Conservation (phyloP, 1,140 invertebrate genomes). For the Pristionchus pacificus region DNA sequence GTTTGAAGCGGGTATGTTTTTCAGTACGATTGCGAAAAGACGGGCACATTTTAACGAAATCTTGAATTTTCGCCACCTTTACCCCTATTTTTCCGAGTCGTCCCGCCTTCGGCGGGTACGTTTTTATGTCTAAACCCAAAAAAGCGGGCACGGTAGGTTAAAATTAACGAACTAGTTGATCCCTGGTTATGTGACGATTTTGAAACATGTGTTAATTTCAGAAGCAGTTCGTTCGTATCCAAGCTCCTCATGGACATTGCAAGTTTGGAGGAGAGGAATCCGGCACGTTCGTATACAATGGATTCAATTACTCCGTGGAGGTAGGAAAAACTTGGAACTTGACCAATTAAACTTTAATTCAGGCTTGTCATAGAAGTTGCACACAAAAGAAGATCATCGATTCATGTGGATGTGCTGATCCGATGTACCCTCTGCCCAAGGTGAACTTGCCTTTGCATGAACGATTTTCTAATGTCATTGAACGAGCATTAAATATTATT, state of each 20-base stretch:
- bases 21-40: not conserved
- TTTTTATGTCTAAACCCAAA: not conserved
- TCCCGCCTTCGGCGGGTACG: no score
- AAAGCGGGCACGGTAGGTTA: no score
- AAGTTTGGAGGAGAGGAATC: conserved; percentile 48
- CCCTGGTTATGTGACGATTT: not conserved
- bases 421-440: conserved; percentile 35
- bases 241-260: conserved; percentile 50
- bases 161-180: no score
- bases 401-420: conserved; percentile 54
- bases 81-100: no score
- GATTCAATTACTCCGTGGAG: conserved; percentile 56
- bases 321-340: conserved; percentile 20
- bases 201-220: conserved; percentile 30
- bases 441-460: no score
- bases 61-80: no score
- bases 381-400: conserved; percentile 51
- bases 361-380: conserved; percentile 55
- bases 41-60: no score
- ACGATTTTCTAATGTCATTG: conserved; percentile 12
- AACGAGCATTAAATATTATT: no score
- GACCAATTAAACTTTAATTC: not conserved
- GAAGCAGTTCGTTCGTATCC: conserved; percentile 53
- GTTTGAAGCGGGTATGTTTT: no score
- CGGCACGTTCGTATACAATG: conserved; percentile 49